Evolutionary conservation across 2,113 vertebrate species (phyloP).

Genomic region (Tapirus terrestris): DNA sequence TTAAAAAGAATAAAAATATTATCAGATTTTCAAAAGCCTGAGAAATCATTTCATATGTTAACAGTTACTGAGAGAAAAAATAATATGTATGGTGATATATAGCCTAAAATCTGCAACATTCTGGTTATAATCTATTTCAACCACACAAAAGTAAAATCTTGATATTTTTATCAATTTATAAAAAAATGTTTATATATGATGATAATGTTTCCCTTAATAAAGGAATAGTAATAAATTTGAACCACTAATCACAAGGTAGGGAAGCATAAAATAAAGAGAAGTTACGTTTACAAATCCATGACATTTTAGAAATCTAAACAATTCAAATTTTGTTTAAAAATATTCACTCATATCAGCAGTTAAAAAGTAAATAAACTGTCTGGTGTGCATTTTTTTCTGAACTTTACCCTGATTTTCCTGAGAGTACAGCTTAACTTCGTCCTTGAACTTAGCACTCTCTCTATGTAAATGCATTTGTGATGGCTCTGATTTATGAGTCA

Average conservation of each 20-base stretch:
- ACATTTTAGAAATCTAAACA: conserved; percentile 68
- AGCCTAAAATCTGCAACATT: not conserved
- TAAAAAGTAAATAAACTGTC: conserved; percentile 39
- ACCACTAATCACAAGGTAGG: not conserved
- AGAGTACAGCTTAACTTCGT: conserved; percentile 70
- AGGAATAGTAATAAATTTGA: conserved; percentile 27
- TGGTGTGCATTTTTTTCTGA: not conserved
- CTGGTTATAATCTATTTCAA: not conserved
- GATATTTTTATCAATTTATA: not conserved
- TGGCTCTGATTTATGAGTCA: conserved; percentile 76
- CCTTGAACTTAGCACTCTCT: conserved; percentile 75
- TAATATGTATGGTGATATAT: not conserved
- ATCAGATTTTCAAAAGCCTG: not conserved
- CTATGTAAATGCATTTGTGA: conserved; percentile 78
- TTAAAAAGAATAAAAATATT: not conserved
- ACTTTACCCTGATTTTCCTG: conserved; percentile 62
- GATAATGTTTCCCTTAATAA: not conserved
- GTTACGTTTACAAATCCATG: conserved; percentile 64
- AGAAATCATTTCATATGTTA: not conserved
- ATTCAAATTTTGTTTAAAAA: conserved; percentile 64
- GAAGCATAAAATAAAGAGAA: conserved; percentile 56
- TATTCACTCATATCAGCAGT: conserved; percentile 61
- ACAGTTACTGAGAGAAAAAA: not conserved
- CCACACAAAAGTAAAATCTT: not conserved
- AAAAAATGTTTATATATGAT: not conserved